Base-by-base conservation (phyloP, 2,113 vertebrate species). In the Cynoglossus semilaevis region DNA sequence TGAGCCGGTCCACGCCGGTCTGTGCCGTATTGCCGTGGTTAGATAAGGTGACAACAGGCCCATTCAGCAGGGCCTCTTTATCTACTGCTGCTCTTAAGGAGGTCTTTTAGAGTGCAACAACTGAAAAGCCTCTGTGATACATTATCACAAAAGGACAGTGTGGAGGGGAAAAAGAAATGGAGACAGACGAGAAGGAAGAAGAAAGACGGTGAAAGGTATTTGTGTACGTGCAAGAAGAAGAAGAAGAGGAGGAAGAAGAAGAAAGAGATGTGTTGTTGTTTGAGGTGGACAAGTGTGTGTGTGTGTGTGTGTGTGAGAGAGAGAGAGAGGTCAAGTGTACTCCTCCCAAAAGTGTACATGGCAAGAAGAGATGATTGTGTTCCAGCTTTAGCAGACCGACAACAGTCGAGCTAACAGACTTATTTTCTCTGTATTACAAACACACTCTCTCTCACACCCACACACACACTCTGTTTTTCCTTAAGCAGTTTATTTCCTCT, bases 31-130 rank as follows among this genome's bases (percentile, higher is more conserved):
- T 58, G 54, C 66, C 51, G 50, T 68, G 50, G 79, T 73, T 76
- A 87, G 85, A 88, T 83, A 87, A 87, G 85, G 81, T 72, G 81
- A 86, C 80, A 72, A 73, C 59, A 59, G 58, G 72, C 70, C 83
- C 63, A 83, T 83, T 85, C 79, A 85, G 84, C 51, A 7, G 11
- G n/a, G 0, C 51, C 70, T 70, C 74, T 87, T 88, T 81, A 88
- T 87, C 83, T 82, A 63, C 58, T 56, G 64, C 69, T 74, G 55
- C 74, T 83, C 66, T 77, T 63, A 71, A 68, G 73, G 66, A 82
- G 81, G 79, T 84, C 69, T 67, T 83, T 89, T 75, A 74, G 62
- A 75, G 69, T 48, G 67, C 6, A 57, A 53, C 54, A 48, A 73
- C 77, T 56, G 76, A 84, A 75, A 55, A 65, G 74, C 53, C 40